Base-by-base conservation (phyloP, 2,113 vertebrate species). In the Casuarius casuarius region DNA sequence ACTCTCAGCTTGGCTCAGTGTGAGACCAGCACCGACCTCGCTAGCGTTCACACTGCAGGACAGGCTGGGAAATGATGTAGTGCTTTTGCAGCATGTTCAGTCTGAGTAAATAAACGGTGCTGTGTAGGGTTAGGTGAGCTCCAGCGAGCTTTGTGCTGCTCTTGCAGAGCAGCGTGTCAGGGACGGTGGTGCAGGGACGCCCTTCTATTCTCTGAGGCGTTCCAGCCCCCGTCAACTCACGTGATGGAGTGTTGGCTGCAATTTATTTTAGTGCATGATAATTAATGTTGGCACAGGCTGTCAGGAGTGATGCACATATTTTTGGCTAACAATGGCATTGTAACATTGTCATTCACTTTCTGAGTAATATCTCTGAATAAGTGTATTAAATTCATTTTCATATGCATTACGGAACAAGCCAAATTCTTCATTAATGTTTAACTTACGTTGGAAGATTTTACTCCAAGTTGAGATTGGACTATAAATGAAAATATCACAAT, bases 311-410 rank as follows among this genome's bases (percentile, higher is more conserved):
- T 61, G 56, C 76, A 62, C 12, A 0, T 51, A 11, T 35, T 90
- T 92, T 15, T 84, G 83, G 77, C 74, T 94, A 63, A 31, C 90
- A 91, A 63, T 28, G 44, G 49, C 52, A 62, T 0, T 1, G 3
- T 73, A 70, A 65, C 54, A 9, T 71, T 81, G 48, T 92, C 58
- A 90, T 88, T 90, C 87, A 82, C 26, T 68, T 94, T 92, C 56
- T 91, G 52, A 93, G 62, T 87, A 66, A 61, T 61, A 35, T 73
- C 18, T 91, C 67, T 79, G 49, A 72, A 21, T 48, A 81, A 51
- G 35, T 51, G 23, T 33, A 8, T 42, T 42, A 21, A 52, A 42
- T 79, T 94, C 16, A 42, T 78, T 89, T 96, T 71, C 38, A 1
- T 75, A 13, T 44, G 28, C 8, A 7, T 66, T 91, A 52, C 49